Conservation (phyloP, 2,888 invertebrate genomes). For the Drosophila demipolita region DNA sequence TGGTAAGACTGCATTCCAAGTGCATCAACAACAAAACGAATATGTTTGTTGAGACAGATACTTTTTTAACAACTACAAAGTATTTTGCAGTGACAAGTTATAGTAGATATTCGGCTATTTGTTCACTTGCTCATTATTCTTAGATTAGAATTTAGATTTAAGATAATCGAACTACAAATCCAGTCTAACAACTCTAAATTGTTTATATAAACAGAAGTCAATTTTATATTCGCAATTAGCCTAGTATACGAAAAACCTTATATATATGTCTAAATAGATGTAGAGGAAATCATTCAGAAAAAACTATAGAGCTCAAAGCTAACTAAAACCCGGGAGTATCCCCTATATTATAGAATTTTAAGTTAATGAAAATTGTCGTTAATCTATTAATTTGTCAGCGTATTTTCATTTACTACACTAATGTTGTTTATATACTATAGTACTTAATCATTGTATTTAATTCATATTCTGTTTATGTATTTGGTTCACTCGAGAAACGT, state of each 20-base stretch:
- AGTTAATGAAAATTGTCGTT: not conserved
- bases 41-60: not conserved
- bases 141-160: not conserved
- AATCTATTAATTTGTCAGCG: not conserved
- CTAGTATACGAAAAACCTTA: not conserved
- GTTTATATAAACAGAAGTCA: not conserved
- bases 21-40: not conserved
- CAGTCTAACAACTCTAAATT: not conserved
- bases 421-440: not conserved
- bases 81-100: no score
- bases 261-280: no score
- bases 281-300: not conserved
- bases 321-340: not conserved
- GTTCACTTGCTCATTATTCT: not conserved
- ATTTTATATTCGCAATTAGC: not conserved
- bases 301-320: not conserved
- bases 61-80: not conserved
- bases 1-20: conserved; percentile 79
- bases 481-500: not conserved
- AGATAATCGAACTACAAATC: not conserved
- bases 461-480: not conserved
- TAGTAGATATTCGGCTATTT: not conserved
- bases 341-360: not conserved
- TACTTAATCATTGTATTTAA: not conserved
- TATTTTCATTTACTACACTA: not conserved